Base-by-base conservation (phyloP, 2,797 vertebrate species). In the Glossophaga mutica region DNA sequence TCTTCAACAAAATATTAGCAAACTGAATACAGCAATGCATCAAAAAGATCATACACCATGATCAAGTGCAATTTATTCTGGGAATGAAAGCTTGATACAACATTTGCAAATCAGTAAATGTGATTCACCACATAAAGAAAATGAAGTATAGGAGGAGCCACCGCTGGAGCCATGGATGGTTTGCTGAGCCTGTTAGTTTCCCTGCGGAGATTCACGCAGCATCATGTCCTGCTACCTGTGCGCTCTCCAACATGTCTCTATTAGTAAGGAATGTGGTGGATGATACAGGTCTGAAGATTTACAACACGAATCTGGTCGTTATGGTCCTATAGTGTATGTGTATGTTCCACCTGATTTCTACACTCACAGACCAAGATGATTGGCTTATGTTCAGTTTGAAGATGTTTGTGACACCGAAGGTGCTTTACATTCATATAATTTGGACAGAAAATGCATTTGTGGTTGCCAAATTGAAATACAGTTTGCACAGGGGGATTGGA, bases 181-280 rank as follows among this genome's bases (percentile, higher is more conserved):
- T 62, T 62, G 26, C 59, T 15, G 73, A 93, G 77, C 85, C 96
- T 94, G 93, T 97, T 97, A 96, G 96, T 76, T 73, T 44, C 9
- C 50, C 39, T 0, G 59, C 19, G n/a, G 71, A 91, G 76, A 68
- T 50, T 15, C 71, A 6, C 14, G 29, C 76, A 48, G 91, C 94
- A 96, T 95, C 95, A 99, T 99, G 99, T 99, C 99, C 96, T 99
- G 99, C 97, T 99, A 99, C 97, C 98, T 99, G 98, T 99, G 99
- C 73, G 99, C 99, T 71, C 99, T 26, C 99, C 46, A 99, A 99
- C 96, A 99, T 99, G 6, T 99, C 99, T 91, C 98, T 99, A 87
- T 99, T 99, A 97, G 99, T 99, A 77, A 98, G 99, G 97, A 99
- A 99, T 97, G 99, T 99, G 97, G 99, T 99, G 9, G 99, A 99